Evolutionary conservation across 2,113 vertebrate genomes (phyloP).

Genomic region (Chunga burmeisteri): DNA sequence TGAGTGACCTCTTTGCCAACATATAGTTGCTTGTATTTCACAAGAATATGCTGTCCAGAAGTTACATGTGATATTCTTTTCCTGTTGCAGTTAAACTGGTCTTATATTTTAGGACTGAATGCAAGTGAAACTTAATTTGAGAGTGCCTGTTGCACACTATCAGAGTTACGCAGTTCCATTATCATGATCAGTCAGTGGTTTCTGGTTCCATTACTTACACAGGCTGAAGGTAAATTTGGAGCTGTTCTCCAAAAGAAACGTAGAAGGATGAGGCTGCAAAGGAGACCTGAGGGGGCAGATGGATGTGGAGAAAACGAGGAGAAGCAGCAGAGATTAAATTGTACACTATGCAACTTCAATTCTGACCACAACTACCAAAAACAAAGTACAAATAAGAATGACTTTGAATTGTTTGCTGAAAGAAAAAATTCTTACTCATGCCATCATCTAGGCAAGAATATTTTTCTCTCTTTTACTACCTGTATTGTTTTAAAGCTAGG

Average conservation of each 20-base stretch:
- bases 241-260: neutral
- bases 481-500: neutral
- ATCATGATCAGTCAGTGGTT: neutral
- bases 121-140: neutral
- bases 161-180: neutral
- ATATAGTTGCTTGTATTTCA: neutral
- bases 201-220: neutral
- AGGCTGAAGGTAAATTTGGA: neutral
- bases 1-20: constrained; percentile 71
- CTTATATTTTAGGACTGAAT: neutral
- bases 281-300: neutral
- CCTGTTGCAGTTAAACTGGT: neutral
- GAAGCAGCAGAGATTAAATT: neutral
- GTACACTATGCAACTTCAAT: neutral
- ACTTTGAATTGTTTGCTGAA: neutral
- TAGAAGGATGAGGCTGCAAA: neutral
- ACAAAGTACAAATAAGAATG: neutral
- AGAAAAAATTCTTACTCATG: neutral
- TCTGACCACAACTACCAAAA: neutral
- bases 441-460: neutral
- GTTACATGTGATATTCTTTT: neutral
- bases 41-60: neutral
- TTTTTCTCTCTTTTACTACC: neutral
- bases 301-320: neutral
- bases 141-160: neutral